Base-by-base conservation (phyloP, 2,113 vertebrate genomes). In the Benitochromis conjunctus region DNA sequence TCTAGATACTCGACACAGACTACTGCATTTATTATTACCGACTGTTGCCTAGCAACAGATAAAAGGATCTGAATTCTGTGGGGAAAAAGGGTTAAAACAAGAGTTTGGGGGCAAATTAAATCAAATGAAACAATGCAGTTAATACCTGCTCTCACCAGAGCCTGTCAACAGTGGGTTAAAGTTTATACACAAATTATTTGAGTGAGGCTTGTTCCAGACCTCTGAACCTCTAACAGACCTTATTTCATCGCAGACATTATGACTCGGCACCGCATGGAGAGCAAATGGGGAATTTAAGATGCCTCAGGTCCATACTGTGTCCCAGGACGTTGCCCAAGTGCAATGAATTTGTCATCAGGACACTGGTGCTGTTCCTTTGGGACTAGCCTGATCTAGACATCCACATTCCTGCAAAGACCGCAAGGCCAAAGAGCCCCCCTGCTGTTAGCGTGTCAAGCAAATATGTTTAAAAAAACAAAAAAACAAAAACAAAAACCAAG, bases 41-140 rank as follows among this genome's bases (percentile, higher is more conserved):
- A 4, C 54, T 92, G 94, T 94, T 95, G 91, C 94, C 89, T 93
- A 89, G 93, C 93, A 94, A 95, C 93, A 80, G 71, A 90, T 83
- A 80, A 82, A 82, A 91, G 57, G 88, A 81, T 56, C 38, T 80
- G 81, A 81, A 92, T 64, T 89, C 57, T 31, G 31, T 34, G 29
- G 71, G n/a, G 24, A 29, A 14, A n/a, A 26, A 26, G 3, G 16
- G 19, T 86, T 56, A 31, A 77, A 88, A 85, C 31, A 69, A 60
- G 62, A 76, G 81, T 78, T 7, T 6, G 56, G 62, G n/a, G 69
- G 79, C 18, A 82, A 60, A 78, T 43, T 24, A 51, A 76, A 79
- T 81, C 8, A 60, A 66, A 82, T 74, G 69, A 66, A 66, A 66
- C 21, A 36, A 66, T 66, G 62, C 21, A 55, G 57, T 80, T 36